Percentiles rank a stretch among this genome's conserved stretches.
These are phyloP conservation scores for Bambusicola thoracicus DNA, from an alignment of 2,113 vertebrate genomes.

Conservation along the genomic window DNA sequence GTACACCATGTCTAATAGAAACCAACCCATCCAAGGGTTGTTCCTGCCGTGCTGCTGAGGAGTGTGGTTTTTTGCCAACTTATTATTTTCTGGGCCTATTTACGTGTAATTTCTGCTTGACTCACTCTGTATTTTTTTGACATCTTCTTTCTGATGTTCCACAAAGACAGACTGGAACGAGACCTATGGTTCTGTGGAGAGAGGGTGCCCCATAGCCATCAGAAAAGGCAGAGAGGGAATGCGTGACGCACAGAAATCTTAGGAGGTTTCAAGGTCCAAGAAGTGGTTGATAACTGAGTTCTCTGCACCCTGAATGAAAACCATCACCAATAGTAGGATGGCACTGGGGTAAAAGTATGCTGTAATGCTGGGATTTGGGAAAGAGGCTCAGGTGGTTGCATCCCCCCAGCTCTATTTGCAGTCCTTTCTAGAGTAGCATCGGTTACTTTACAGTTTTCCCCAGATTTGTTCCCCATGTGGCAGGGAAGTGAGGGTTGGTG, in stretches of 20 bases:
- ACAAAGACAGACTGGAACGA: background rate
- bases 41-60: background rate
- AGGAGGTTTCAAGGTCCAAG: background rate
- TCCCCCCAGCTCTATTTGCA: background rate
- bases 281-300: background rate
- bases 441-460: background rate
- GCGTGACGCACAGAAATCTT: background rate
- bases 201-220: background rate
- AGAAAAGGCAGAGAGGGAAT: background rate
- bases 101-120: background rate
- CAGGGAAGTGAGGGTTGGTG: background rate
- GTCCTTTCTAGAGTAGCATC: background rate
- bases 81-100: background rate
- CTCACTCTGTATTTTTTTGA: background rate
- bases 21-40: background rate
- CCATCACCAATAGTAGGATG: background rate
- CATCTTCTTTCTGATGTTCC: background rate
- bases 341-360: background rate
- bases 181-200: background rate
- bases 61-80: slow-evolving; percentile 19
- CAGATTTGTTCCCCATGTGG: background rate
- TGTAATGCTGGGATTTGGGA: background rate
- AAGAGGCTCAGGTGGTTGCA: background rate
- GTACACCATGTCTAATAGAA: background rate
- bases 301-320: background rate